phyloP scores from a whole-genome alignment of 2,113 vertebrate species.

The Etheostoma cragini region DNA sequence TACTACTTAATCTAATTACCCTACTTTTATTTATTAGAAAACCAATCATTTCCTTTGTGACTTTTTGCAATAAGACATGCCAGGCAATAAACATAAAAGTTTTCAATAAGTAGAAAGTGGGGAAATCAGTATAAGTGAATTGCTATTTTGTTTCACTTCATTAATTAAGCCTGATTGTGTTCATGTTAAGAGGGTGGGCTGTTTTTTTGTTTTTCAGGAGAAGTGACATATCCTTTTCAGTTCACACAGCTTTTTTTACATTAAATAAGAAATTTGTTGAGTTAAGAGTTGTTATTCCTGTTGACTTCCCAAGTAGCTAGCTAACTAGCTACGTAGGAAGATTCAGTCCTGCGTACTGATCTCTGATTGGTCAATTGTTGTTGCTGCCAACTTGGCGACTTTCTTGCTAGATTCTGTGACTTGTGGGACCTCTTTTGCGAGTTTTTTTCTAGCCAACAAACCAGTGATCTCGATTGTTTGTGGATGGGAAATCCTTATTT shows the following conservation, averaged over 20 bases:
- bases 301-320: too few species aligned
- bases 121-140: neutral
- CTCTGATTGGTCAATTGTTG: too few species aligned
- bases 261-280: too few species aligned
- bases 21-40: neutral
- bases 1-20: neutral
- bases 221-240: neutral
- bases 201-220: neutral
- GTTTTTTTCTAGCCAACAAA: too few species aligned
- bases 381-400: too few species aligned
- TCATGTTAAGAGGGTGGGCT: neutral
- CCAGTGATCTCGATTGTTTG: too few species aligned
- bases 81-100: neutral
- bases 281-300: too few species aligned
- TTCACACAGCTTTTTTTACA: neutral
- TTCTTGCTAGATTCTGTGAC: too few species aligned
- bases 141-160: neutral
- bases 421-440: too few species aligned
- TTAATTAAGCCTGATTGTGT: neutral
- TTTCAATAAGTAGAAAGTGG: neutral
- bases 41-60: neutral
- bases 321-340: too few species aligned
- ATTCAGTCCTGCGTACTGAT: too few species aligned
- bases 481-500: too few species aligned
- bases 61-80: neutral